Conservation (phyloP, 1,140 invertebrate genomes). For the Coptotermes formosanus region DNA sequence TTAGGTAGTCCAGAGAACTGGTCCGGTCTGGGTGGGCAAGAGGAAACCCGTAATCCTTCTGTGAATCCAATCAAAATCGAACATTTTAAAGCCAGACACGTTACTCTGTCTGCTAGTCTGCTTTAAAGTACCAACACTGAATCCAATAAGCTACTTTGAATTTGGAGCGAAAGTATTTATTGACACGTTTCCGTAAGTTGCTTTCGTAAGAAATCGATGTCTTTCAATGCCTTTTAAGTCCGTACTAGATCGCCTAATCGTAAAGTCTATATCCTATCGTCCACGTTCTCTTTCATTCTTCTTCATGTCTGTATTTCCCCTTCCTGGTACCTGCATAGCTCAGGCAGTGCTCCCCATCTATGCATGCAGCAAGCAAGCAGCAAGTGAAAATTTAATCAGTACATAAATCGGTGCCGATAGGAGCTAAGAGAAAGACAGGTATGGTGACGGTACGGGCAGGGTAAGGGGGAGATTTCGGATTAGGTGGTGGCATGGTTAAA, state of each 20-base stretch:
- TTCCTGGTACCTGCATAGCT: not conserved
- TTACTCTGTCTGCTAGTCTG: no score
- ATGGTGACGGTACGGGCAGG: not conserved
- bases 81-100: no score
- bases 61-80: no score
- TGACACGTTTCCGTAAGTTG: no score
- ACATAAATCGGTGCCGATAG: slow-evolving; percentile 21
- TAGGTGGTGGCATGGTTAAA: slow-evolving; percentile 5
- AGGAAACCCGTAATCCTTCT: no score
- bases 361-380: not conserved
- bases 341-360: not conserved
- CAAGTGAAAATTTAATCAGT: slow-evolving; percentile 30
- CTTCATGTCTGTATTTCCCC: not conserved
- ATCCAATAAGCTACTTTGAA: no score
- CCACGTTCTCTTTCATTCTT: not conserved
- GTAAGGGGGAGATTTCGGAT: not conserved
- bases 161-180: no score
- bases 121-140: no score
- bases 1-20: no score
- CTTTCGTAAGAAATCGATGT: not conserved
- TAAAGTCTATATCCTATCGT: not conserved
- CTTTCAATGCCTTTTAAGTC: not conserved
- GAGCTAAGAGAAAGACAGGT: not conserved
- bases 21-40: no score
- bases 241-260: not conserved